Evolutionary conservation across 1,140 invertebrate species (phyloP).

Genomic region (Dysdera silvatica): DNA sequence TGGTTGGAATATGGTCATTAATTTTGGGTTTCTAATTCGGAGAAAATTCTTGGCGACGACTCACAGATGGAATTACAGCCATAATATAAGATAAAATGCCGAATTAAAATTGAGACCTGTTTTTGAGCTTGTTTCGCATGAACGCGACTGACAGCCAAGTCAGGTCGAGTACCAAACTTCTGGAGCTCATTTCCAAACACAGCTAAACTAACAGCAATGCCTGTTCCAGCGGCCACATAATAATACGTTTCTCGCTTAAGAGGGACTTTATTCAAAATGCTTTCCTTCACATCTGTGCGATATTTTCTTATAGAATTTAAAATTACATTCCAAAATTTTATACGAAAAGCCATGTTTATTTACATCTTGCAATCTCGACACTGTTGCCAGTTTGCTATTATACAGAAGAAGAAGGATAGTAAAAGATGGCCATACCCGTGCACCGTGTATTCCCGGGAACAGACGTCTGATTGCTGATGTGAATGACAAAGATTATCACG

Average conservation of each 20-base stretch:
- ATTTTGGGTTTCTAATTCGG: neutral
- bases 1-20: neutral
- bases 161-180: constrained; percentile 21
- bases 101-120: too few species aligned
- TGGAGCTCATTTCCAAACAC: constrained; percentile 23
- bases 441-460: too few species aligned
- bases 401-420: too few species aligned
- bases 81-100: too few species aligned
- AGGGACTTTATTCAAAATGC: neutral
- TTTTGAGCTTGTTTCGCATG: constrained; percentile 19
- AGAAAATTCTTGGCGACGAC: neutral
- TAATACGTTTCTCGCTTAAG: constrained; percentile 13
- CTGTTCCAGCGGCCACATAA: constrained; percentile 6
- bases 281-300: neutral
- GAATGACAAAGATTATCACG: too few species aligned
- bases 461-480: too few species aligned
- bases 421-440: too few species aligned
- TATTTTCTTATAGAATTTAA: neutral
- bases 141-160: constrained; percentile 21
- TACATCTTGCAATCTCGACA: neutral
- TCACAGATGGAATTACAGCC: too few species aligned
- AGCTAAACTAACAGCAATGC: constrained; percentile 8
- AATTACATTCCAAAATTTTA: neutral
- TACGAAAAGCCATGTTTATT: neutral
- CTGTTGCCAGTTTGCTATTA: neutral